phyloP scores from a whole-genome alignment of 2,113 vertebrate species.

The Chamaetylas fuelleborni region DNA sequence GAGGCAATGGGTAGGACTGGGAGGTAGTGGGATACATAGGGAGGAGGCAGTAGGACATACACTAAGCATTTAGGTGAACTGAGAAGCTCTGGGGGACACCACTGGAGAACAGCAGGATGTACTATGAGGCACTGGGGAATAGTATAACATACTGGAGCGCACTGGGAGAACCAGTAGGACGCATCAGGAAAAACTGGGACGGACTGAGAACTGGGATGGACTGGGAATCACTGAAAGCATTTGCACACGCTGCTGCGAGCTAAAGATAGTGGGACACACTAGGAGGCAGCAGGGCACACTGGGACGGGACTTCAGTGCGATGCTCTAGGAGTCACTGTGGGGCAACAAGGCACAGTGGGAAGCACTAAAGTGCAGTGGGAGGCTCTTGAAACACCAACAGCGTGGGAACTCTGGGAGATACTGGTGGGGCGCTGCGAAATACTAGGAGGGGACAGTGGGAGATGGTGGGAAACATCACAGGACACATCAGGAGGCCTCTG shows the following conservation, averaged over 20 bases:
- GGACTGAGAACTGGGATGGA: not conserved
- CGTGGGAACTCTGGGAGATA: rapidly evolving
- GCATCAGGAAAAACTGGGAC: not conserved
- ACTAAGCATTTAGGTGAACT: not conserved
- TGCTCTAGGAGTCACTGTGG: not conserved
- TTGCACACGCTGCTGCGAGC: too few species aligned
- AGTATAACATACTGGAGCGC: not conserved
- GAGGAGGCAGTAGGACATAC: not conserved
- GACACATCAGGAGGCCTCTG: not conserved
- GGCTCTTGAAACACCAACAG: too few species aligned
- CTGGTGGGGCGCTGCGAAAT: rapidly evolving
- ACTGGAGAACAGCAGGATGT: not conserved
- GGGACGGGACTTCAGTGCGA: not conserved
- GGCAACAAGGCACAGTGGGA: not conserved
- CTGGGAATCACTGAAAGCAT: not conserved
- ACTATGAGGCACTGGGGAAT: not conserved
- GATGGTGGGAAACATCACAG: not conserved
- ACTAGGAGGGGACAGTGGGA: not conserved
- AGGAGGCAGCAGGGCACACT: not conserved
- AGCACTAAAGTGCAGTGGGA: not conserved
- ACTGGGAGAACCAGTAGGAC: not conserved
- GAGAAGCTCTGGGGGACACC: not conserved
- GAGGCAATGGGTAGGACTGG: not conserved
- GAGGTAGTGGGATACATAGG: not conserved
- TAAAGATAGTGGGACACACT: not conserved